A percentile compares a stretch with the other conserved stretches of the same genome.
Conservation (phyloP, 2,888 invertebrate genomes). For the Branchellion lobata region DNA sequence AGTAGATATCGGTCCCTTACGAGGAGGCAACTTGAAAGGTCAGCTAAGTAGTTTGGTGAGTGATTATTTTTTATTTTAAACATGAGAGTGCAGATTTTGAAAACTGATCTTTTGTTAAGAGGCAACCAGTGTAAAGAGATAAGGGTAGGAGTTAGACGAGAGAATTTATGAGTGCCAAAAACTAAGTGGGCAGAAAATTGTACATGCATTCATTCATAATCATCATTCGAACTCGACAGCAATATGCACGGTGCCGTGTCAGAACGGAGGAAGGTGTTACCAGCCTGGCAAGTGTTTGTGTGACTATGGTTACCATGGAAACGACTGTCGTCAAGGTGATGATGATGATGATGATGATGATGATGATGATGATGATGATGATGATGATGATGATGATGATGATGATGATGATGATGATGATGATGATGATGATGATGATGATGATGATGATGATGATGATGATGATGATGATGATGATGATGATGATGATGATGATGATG, state of each 20-base stretch:
- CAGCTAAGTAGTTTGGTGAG: too few relatives aligned
- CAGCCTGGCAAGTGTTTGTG: slow-evolving; percentile 83
- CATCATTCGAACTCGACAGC: slow-evolving; percentile 64
- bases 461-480: slow-evolving; percentile 36
- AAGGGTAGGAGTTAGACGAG: too few relatives aligned
- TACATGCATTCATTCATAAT: too few relatives aligned
- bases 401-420: neutral
- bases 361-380: slow-evolving; percentile 34
- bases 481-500: slow-evolving; percentile 32
- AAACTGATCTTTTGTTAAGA: too few relatives aligned
- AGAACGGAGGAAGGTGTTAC: slow-evolving; percentile 81
- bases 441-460: slow-evolving; percentile 25
- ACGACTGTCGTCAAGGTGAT: slow-evolving; percentile 76
- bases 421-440: slow-evolving; percentile 27
- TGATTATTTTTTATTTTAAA: too few relatives aligned
- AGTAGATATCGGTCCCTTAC: too few relatives aligned
- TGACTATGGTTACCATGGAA: slow-evolving; percentile 80
- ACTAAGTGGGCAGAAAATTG: too few relatives aligned
- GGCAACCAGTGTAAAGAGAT: too few relatives aligned
- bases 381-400: slow-evolving; percentile 36
- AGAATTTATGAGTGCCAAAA: too few relatives aligned
- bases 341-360: slow-evolving; percentile 36
- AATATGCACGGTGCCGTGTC: slow-evolving; percentile 75
- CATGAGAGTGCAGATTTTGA: too few relatives aligned
- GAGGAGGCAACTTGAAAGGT: too few relatives aligned